A percentile compares a stretch with the other conserved stretches of the same genome.
These are phyloP conservation scores for Falco columbarius DNA, from an alignment of 2,797 vertebrate genomes.

Conservation along the genomic window DNA sequence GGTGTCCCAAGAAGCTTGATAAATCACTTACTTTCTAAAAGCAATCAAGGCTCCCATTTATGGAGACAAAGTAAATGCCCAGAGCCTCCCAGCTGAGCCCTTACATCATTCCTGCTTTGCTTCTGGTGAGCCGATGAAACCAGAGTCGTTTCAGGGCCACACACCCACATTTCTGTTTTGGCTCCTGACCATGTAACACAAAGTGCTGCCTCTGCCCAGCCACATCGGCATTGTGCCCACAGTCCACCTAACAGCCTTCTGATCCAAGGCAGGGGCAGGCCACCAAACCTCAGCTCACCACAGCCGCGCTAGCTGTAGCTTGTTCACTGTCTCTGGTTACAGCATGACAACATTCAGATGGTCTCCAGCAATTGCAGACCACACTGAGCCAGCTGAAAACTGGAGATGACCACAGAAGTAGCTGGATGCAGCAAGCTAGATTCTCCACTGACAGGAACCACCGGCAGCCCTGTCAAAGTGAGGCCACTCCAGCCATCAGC, in stretches of 20 bases:
- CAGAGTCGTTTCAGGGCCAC: background rate
- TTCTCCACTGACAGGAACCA: background rate
- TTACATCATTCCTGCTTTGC: background rate
- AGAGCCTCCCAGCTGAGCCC: background rate
- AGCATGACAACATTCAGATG: background rate
- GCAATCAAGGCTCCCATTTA: background rate
- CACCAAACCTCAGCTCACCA: background rate
- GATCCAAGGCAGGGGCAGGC: background rate
- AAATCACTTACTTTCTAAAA: background rate
- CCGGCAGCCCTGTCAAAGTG: accelerated
- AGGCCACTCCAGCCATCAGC: background rate
- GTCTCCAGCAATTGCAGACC: background rate
- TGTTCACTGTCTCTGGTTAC: background rate
- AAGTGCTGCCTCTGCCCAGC: background rate
- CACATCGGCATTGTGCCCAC: accelerated
- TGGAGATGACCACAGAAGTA: background rate
- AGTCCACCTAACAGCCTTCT: background rate
- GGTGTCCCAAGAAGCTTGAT: background rate
- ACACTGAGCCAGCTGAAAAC: background rate
- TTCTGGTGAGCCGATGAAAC: background rate
- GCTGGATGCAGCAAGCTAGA: background rate
- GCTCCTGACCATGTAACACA: no score
- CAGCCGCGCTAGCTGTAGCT: background rate
- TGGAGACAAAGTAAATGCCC: background rate
- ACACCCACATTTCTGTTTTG: background rate